phyloP scores from a whole-genome alignment of 1,140 invertebrate genomes.

The Thaumetopoea pityocampa region DNA sequence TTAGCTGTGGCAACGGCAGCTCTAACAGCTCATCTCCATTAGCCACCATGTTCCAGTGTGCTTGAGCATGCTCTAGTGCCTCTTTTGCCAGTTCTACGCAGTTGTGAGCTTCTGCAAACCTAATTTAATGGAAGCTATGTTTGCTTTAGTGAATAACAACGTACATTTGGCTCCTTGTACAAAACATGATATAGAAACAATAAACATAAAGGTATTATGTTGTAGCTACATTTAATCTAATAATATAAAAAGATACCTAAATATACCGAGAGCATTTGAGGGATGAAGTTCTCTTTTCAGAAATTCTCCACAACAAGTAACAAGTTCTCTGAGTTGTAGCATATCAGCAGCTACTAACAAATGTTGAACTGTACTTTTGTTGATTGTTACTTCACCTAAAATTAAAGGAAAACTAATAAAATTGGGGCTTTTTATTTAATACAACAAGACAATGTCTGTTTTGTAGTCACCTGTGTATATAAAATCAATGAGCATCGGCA shows the following conservation, averaged over 20 bases:
- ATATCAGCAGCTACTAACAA: conserved; percentile 94
- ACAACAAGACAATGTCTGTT: too few species aligned
- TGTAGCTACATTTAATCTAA: neutral
- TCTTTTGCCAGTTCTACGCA: conserved; percentile 87
- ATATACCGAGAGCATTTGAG: conserved; percentile 93
- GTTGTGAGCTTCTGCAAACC: conserved; percentile 95
- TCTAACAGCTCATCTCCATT: conserved; percentile 93
- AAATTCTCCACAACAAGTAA: conserved; percentile 91
- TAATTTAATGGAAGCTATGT: conserved; percentile 40
- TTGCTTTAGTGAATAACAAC: conserved; percentile 5
- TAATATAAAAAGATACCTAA: conserved; percentile 75
- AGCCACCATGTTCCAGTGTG: conserved; percentile 90
- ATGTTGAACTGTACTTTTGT: conserved; percentile 91
- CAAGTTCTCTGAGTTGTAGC: conserved; percentile 91
- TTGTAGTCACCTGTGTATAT: conserved; percentile 87
- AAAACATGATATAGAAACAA: too few species aligned
- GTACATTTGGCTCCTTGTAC: neutral
- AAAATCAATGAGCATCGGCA: conserved; percentile 88
- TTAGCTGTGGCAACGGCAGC: conserved; percentile 87
- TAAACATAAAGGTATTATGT: too few species aligned
- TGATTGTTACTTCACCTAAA: conserved; percentile 67
- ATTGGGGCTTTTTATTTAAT: too few species aligned
- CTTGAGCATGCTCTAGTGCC: conserved; percentile 89
- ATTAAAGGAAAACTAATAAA: too few species aligned
- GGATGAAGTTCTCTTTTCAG: conserved; percentile 92